A percentile compares a stretch with the other conserved stretches of the same genome.
These are phyloP conservation scores for Agapornis canus DNA, from an alignment of 2,797 vertebrate genomes.

Conservation along the genomic window DNA sequence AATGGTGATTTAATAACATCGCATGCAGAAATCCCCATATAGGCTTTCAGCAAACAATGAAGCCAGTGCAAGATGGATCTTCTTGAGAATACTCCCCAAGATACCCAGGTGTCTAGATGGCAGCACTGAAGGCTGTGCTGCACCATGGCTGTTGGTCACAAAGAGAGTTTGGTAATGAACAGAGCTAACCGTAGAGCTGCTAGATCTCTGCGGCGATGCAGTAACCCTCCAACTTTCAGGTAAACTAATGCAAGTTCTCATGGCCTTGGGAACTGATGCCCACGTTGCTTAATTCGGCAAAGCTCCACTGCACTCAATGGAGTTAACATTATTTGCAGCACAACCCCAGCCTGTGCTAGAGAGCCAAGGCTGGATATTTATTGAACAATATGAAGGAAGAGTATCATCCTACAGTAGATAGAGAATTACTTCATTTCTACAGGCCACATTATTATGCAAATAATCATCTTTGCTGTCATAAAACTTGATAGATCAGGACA, in stretches of 20 bases:
- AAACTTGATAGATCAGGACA: slow-evolving; percentile 33
- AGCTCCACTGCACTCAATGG: neutral
- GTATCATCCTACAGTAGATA: neutral
- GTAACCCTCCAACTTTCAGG: neutral
- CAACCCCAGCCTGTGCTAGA: neutral
- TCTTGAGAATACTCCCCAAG: neutral
- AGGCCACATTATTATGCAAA: slow-evolving; percentile 43
- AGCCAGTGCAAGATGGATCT: neutral
- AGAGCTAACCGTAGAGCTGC: neutral
- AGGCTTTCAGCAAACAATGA: neutral
- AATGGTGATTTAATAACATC: neutral
- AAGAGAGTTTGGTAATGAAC: neutral
- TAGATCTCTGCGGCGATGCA: neutral
- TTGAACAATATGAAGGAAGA: neutral
- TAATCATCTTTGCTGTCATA: slow-evolving; percentile 21
- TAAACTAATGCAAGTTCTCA: neutral
- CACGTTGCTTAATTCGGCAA: neutral
- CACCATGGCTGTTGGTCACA: neutral
- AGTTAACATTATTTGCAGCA: neutral
- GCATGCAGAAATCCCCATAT: neutral
- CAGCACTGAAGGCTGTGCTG: neutral
- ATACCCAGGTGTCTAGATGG: neutral
- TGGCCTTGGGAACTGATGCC: neutral
- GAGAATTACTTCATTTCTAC: slow-evolving; percentile 2
- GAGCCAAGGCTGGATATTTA: neutral